Percentiles rank a stretch among this genome's conserved stretches.
phyloP scores from a whole-genome alignment of 1,140 invertebrate species.

The Penaeus vannamei region DNA sequence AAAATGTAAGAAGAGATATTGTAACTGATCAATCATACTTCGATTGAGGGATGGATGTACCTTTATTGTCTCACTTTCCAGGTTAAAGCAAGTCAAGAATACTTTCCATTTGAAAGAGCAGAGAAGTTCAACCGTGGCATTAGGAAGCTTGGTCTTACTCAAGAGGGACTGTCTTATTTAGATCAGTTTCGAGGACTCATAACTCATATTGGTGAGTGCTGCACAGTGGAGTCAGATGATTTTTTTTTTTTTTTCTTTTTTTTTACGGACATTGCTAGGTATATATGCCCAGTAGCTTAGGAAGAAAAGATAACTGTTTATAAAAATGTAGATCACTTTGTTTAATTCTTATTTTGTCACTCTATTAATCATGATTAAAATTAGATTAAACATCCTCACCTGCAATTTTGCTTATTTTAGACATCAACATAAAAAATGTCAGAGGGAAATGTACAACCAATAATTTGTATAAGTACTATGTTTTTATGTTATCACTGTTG shows the following conservation, averaged over 20 bases:
- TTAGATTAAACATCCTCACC: no score
- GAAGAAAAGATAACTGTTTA: neutral
- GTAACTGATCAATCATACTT: neutral
- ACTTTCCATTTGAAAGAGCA: constrained; percentile 78
- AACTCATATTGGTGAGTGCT: constrained; percentile 85
- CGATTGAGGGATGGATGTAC: neutral
- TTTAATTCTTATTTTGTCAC: neutral
- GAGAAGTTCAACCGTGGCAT: constrained; percentile 96
- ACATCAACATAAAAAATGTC: neutral
- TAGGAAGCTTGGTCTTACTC: constrained; percentile 86
- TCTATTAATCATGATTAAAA: no score
- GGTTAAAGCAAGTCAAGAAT: constrained; percentile 54
- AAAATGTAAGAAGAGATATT: no score
- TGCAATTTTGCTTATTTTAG: neutral
- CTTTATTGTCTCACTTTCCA: constrained; percentile 7
- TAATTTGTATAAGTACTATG: no score
- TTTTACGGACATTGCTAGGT: neutral
- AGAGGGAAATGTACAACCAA: neutral
- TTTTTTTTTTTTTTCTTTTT: no score
- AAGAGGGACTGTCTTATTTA: constrained; percentile 89
- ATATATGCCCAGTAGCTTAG: neutral
- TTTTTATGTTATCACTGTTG: no score
- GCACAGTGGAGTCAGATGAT: neutral
- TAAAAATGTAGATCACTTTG: neutral
- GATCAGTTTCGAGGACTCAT: constrained; percentile 94